Base-by-base conservation (phyloP, 2,888 invertebrate genomes). In the Ethmia dodecea region DNA sequence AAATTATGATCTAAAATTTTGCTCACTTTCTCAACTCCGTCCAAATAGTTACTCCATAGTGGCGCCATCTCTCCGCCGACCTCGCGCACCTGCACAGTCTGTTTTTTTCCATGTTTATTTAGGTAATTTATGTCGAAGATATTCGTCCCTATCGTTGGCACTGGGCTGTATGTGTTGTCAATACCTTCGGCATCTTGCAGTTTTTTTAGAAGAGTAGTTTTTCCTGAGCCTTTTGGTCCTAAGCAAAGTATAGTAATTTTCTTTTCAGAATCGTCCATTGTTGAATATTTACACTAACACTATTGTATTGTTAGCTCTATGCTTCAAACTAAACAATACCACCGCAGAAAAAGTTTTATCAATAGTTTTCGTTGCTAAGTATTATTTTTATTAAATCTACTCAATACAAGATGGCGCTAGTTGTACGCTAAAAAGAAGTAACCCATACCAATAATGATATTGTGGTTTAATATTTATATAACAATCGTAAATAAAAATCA, bases 1-100 rank as follows among this genome's bases (percentile, higher is more conserved):
- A 36, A 39, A 35, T 13, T 29, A 22, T n/a, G 13, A 10, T 5
- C 27, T 11, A 16, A 26, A 9, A 22, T 11, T 27, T n/a, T n/a
- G 43, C 56, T 44, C 49, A 81, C 84, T 70, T 92, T 92, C 40
- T 88, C 86, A 14, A 89, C 66, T 32, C 90, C 89, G 27, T 88
- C 88, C 46, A 92, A 92, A 65, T 94, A 94, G 59, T 91, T 92
- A 13, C 88, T 88, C 95, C 95, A 95, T 32, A 95, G 81, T 3
- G 94, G 92, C 33, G 93, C 93, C 92, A 95, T 93, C 43, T 89
- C 88, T 2, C 95, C 94, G 0, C 95, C 95, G 14, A 95, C 84
- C 75, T 95, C 95, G 33, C 93, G 77, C 10, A 95, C 83, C 5
- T 78, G 71, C 3, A 90, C 62, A 35, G 86, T 79, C 57, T 87